Evolutionary conservation across 2,113 vertebrate species (phyloP).

Genomic region (Felis chaus): DNA sequence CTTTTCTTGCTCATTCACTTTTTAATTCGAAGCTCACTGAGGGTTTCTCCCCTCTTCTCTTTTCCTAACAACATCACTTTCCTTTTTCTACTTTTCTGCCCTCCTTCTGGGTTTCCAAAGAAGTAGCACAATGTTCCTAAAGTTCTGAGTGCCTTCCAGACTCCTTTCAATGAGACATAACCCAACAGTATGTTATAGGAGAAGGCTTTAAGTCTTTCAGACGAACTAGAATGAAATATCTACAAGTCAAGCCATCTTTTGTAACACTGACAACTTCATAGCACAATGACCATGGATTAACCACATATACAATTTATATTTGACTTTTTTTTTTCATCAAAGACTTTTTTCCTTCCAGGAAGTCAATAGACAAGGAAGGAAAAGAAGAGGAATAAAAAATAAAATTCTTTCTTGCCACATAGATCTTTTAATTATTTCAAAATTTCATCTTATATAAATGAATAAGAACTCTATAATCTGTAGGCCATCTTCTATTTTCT

Average conservation of each 20-base stretch:
- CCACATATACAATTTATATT: neutral
- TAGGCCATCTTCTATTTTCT: neutral
- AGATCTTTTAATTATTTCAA: neutral
- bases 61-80: neutral
- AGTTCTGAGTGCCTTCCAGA: neutral
- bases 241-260: neutral
- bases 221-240: neutral
- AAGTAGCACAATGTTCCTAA: neutral
- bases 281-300: neutral
- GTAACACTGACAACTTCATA: neutral
- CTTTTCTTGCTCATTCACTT: neutral
- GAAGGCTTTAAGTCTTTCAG: neutral
- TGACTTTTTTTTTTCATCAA: neutral
- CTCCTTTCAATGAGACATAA: neutral
- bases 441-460: neutral
- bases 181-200: neutral
- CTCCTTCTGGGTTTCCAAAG: neutral
- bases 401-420: neutral
- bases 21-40: constrained; percentile 8
- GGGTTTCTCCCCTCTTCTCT: neutral
- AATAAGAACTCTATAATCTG: neutral
- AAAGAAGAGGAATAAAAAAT: neutral
- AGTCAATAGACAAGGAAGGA: neutral
- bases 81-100: neutral
- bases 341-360: neutral